These are phyloP conservation scores for Platysteira castanea DNA, from an alignment of 2,113 vertebrate species.

Conservation along the genomic window DNA sequence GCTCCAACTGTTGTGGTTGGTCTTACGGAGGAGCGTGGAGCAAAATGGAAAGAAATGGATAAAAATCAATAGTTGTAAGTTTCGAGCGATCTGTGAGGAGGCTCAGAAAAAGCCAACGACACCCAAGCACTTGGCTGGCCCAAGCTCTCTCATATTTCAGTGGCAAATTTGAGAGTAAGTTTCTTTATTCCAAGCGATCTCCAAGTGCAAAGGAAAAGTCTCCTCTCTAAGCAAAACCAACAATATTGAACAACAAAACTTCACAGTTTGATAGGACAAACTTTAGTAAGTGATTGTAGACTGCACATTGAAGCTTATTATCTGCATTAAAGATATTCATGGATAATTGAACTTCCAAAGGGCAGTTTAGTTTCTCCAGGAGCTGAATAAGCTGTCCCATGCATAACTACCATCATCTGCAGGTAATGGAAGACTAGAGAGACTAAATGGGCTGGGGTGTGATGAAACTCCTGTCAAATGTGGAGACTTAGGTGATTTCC, in stretches of 20 bases:
- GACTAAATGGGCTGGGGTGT: neutral
- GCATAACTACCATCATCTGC: neutral
- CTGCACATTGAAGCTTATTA: neutral
- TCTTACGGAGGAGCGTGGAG: neutral
- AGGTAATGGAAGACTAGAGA: neutral
- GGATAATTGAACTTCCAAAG: neutral
- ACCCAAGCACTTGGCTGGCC: neutral
- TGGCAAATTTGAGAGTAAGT: neutral
- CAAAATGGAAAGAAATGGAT: neutral
- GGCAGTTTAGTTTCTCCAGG: neutral
- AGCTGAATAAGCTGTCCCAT: neutral
- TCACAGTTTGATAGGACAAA: neutral
- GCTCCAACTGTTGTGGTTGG: neutral
- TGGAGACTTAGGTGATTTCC: neutral
- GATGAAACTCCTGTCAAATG: neutral
- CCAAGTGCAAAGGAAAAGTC: neutral
- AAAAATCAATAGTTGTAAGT: neutral
- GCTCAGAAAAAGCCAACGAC: neutral
- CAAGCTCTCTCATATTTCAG: neutral
- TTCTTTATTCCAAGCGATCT: neutral
- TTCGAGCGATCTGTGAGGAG: neutral
- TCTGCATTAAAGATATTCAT: neutral
- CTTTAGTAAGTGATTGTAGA: neutral
- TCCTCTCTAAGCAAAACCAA: neutral
- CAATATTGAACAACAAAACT: neutral